phyloP scores from a whole-genome alignment of 2,888 invertebrate genomes.

The Agrochola circellaris region DNA sequence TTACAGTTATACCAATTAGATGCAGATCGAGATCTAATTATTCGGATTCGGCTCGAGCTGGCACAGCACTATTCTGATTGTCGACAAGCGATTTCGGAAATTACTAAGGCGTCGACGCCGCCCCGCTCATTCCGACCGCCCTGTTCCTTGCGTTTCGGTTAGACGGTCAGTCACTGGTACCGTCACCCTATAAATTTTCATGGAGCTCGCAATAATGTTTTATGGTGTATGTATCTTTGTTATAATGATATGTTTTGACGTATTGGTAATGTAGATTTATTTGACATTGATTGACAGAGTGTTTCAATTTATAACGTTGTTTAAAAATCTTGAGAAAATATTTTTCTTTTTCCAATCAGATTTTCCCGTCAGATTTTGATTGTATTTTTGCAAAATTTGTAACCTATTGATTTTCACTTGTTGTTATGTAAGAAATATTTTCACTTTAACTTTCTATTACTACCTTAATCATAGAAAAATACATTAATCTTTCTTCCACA shows the following conservation, averaged over 20 bases:
- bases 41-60: slow-evolving; percentile 82
- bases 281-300: not conserved
- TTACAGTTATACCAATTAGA: slow-evolving; percentile 82
- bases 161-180: slow-evolving; percentile 81
- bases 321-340: not conserved
- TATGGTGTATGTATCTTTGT: slow-evolving; percentile 50
- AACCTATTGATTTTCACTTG: too few species aligned
- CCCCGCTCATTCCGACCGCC: slow-evolving; percentile 72
- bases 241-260: slow-evolving; percentile 30
- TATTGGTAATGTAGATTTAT: slow-evolving; percentile 11
- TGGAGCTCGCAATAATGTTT: slow-evolving; percentile 61
- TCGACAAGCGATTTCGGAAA: slow-evolving; percentile 90
- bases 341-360: not conserved
- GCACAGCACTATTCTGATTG: slow-evolving; percentile 88
- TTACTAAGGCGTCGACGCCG: slow-evolving; percentile 87
- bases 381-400: not conserved
- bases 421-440: too few species aligned
- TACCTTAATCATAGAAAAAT: not conserved
- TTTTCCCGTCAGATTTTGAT: not conserved
- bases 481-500: slow-evolving; percentile 2
- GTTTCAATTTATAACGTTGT: too few species aligned
- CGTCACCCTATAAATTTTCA: slow-evolving; percentile 78
- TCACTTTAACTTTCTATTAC: too few species aligned
- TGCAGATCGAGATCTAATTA: slow-evolving; percentile 88
- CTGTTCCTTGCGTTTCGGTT: slow-evolving; percentile 80